Percentiles rank a stretch among this genome's conserved stretches.
These are phyloP conservation scores for Chiloscyllium plagiosum DNA, from an alignment of 2,113 vertebrate species.

Conservation along the genomic window DNA sequence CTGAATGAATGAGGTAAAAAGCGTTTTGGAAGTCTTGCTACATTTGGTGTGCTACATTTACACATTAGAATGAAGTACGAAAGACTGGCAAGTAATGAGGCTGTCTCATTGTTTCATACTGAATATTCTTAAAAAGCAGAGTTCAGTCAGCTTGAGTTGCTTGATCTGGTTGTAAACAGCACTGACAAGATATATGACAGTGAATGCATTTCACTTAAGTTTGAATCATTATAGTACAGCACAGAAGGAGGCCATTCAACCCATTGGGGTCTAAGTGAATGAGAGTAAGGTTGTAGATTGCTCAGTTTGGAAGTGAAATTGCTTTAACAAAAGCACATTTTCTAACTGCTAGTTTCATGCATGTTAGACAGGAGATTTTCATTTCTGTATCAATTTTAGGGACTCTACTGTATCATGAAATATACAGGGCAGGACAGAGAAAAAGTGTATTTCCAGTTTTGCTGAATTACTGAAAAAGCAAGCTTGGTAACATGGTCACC, in stretches of 20 bases:
- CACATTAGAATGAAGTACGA: no score
- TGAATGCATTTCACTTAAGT: background rate
- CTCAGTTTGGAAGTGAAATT: background rate
- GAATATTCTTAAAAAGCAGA: background rate
- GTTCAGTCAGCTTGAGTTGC: background rate
- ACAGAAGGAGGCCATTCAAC: background rate
- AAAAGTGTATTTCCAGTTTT: background rate
- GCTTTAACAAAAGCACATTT: background rate
- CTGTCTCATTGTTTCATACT: background rate
- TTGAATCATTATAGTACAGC: background rate
- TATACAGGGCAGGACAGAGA: no score
- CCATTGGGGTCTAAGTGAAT: no score
- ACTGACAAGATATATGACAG: background rate
- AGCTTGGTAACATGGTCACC: background rate
- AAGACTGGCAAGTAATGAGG: no score
- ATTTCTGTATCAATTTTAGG: background rate
- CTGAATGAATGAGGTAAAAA: background rate
- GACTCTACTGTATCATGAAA: background rate
- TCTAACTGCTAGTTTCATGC: background rate
- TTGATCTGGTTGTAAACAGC: background rate
- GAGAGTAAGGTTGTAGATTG: background rate
- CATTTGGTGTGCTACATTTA: background rate
- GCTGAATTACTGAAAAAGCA: background rate
- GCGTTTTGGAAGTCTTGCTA: background rate
- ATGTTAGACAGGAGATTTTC: background rate